These are phyloP conservation scores for Remorina albescens DNA, from an alignment of 2,797 vertebrate species.

Conservation along the genomic window DNA sequence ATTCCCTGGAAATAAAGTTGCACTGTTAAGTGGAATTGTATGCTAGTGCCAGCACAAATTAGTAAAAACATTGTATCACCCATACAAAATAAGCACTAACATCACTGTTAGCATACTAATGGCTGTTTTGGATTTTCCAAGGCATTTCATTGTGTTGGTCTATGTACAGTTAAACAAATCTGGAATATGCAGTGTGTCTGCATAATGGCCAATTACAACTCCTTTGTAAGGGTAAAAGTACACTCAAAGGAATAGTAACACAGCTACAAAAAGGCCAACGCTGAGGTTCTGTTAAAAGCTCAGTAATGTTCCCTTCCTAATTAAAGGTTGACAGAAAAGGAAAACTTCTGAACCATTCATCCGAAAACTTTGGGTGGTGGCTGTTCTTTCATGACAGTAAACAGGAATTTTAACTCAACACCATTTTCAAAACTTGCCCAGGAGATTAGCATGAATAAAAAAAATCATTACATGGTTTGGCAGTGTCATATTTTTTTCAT, in stretches of 20 bases:
- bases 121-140: slow-evolving; percentile 60
- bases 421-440: slow-evolving; percentile 7
- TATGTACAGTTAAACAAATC: slow-evolving; percentile 63
- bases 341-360: slow-evolving; percentile 38
- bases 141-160: slow-evolving; percentile 64
- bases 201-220: slow-evolving; percentile 76
- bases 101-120: slow-evolving; percentile 75
- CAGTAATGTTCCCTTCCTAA: slow-evolving; percentile 40
- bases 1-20: slow-evolving; percentile 65
- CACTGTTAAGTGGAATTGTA: slow-evolving; percentile 62
- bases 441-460: slow-evolving; percentile 1
- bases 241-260: slow-evolving; percentile 65
- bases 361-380: slow-evolving; percentile 6
- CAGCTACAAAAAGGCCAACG: slow-evolving; percentile 56
- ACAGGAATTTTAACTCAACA: slow-evolving; percentile 31
- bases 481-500: background rate
- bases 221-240: slow-evolving; percentile 68
- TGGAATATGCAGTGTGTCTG: slow-evolving; percentile 51
- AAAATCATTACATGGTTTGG: background rate
- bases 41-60: slow-evolving; percentile 71
- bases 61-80: slow-evolving; percentile 64
- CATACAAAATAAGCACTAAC: slow-evolving; percentile 61
- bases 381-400: slow-evolving; percentile 32
- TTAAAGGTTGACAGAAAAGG: slow-evolving; percentile 49
- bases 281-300: slow-evolving; percentile 46